Evolutionary conservation across 2,113 vertebrate species (phyloP).

Genomic region (Coracopsis vasa): DNA sequence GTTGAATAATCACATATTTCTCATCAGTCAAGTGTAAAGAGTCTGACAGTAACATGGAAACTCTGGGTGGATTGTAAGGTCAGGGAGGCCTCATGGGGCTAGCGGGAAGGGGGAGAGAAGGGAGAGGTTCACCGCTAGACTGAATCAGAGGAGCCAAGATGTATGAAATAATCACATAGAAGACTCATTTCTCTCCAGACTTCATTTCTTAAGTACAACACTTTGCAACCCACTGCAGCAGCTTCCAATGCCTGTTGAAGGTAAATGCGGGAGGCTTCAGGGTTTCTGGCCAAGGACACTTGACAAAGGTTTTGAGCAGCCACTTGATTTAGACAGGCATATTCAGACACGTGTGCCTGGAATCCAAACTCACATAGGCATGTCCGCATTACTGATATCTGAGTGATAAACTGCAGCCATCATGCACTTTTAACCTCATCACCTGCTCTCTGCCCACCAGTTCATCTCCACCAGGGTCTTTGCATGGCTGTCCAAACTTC

Average conservation of each 20-base stretch:
- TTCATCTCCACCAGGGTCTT: not conserved
- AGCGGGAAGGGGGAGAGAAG: not conserved
- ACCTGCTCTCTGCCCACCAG: not conserved
- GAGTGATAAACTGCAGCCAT: not conserved
- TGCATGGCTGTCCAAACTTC: not conserved
- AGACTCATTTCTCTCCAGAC: not conserved
- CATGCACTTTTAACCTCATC: not conserved
- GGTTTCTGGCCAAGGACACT: not conserved
- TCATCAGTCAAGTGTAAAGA: conserved; percentile 51
- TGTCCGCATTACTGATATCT: not conserved
- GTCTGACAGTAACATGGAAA: conserved; percentile 45
- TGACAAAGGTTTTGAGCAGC: not conserved
- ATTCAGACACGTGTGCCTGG: not conserved
- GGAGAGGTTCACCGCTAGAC: not conserved
- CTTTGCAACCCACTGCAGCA: not conserved
- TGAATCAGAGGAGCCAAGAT: not conserved
- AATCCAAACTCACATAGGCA: not conserved
- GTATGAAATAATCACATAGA: not conserved
- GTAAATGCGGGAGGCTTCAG: not conserved
- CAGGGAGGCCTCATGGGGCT: conserved; percentile 13
- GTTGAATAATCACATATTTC: conserved; percentile 46
- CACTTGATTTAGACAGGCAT: not conserved
- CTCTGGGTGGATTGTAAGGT: not conserved
- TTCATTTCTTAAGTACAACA: not conserved
- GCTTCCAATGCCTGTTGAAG: not conserved